phyloP scores from a whole-genome alignment of 2,113 vertebrate species.

The Vireo altiloquus region DNA sequence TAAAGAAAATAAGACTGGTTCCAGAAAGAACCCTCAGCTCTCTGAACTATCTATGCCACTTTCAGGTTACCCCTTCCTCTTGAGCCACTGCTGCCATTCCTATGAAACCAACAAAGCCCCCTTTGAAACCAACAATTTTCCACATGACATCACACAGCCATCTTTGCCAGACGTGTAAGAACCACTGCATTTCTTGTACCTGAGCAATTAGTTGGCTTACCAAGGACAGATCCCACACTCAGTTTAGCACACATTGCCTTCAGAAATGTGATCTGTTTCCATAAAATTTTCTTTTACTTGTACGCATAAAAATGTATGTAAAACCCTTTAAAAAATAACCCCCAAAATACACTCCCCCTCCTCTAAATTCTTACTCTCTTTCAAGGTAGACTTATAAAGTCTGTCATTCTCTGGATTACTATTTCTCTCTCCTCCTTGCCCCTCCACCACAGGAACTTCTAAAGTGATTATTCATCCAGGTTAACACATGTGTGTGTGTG shows the following conservation, averaged over 20 bases:
- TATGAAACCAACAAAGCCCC: too few relatives aligned
- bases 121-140: background rate
- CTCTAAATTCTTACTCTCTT: background rate
- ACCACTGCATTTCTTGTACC: background rate
- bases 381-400: background rate
- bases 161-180: background rate
- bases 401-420: background rate
- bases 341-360: accelerated
- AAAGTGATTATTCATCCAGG: background rate
- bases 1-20: background rate
- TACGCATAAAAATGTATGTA: background rate
- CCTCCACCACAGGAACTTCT: background rate
- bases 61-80: background rate
- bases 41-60: background rate
- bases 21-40: background rate
- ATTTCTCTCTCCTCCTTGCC: background rate
- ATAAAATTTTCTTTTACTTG: background rate
- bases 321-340: background rate
- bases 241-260: background rate
- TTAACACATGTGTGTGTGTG: accelerated
- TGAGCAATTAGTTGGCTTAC: background rate
- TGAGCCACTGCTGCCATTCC: background rate
- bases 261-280: background rate
- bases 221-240: background rate
- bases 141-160: accelerated